Percentiles rank a stretch among this genome's conserved stretches.
Evolutionary conservation across 2,797 vertebrate genomes (phyloP).

Genomic region (Hapalemur alaotrensis): DNA sequence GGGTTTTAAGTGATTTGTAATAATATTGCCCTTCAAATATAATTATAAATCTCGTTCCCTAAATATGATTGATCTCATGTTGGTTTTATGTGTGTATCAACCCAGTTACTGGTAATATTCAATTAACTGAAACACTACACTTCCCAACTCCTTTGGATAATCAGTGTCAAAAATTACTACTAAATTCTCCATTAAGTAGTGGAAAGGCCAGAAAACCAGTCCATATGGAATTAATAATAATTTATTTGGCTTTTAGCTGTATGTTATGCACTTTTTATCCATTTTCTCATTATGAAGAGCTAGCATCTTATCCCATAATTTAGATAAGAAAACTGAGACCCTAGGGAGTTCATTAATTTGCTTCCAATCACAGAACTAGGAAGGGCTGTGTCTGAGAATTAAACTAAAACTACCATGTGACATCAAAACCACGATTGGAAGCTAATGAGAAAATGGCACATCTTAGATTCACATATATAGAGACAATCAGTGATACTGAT

Average conservation of each 20-base stretch:
- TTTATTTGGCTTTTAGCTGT: not conserved
- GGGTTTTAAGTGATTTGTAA: not conserved
- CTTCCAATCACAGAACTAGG: not conserved
- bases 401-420: not conserved
- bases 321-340: not conserved
- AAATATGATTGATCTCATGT: not conserved
- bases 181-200: not conserved
- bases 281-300: not conserved
- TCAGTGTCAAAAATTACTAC: not conserved
- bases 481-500: not conserved
- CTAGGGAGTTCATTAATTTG: not conserved
- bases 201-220: constrained; percentile 17
- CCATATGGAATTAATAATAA: not conserved
- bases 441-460: not conserved
- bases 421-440: not conserved
- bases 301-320: not conserved
- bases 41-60: not conserved
- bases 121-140: not conserved
- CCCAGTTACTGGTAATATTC: not conserved
- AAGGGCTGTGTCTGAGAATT: not conserved
- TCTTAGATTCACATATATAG: not conserved
- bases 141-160: not conserved
- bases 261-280: not conserved
- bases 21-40: not conserved
- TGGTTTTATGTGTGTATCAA: not conserved